A percentile compares a stretch with the other conserved stretches of the same genome.
phyloP scores from a whole-genome alignment of 2,888 invertebrate species.

The Lepidochitona cinerea region DNA sequence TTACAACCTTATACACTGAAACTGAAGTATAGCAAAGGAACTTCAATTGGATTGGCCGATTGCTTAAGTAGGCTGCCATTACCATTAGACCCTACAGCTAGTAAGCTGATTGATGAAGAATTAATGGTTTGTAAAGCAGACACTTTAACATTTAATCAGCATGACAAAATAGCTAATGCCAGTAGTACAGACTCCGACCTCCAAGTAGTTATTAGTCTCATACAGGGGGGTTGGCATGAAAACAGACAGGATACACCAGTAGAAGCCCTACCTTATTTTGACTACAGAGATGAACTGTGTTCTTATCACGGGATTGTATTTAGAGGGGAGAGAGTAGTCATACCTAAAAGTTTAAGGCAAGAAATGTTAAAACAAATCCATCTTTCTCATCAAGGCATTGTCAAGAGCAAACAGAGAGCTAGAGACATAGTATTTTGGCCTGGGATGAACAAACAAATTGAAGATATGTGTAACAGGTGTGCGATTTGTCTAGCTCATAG shows the following conservation, averaged over 20 bases:
- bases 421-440: slow-evolving; percentile 5
- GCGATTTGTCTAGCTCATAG: slow-evolving; percentile 9
- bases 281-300: slow-evolving; percentile 6
- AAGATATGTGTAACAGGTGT: slow-evolving; percentile 3
- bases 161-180: slow-evolving; percentile 3
- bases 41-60: too few relatives aligned
- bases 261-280: not conserved
- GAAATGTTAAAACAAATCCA: slow-evolving; percentile 15
- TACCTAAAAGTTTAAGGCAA: slow-evolving; percentile 11
- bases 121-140: too few relatives aligned
- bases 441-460: slow-evolving; percentile 12
- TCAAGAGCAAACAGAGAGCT: slow-evolving; percentile 15
- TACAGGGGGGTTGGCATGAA: slow-evolving; percentile 9
- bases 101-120: too few relatives aligned
- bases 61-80: too few relatives aligned
- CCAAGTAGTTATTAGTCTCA: not conserved
- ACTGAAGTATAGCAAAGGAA: too few relatives aligned
- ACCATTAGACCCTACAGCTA: too few relatives aligned
- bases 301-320: slow-evolving; percentile 10
- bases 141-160: slow-evolving; percentile 9
- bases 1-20: too few relatives aligned
- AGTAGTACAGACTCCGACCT: not conserved
- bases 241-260: not conserved
- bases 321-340: slow-evolving; percentile 13
- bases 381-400: slow-evolving; percentile 12